phyloP scores from a whole-genome alignment of 64 coral and sea anemone genomes.

The Anthopleura sola region DNA sequence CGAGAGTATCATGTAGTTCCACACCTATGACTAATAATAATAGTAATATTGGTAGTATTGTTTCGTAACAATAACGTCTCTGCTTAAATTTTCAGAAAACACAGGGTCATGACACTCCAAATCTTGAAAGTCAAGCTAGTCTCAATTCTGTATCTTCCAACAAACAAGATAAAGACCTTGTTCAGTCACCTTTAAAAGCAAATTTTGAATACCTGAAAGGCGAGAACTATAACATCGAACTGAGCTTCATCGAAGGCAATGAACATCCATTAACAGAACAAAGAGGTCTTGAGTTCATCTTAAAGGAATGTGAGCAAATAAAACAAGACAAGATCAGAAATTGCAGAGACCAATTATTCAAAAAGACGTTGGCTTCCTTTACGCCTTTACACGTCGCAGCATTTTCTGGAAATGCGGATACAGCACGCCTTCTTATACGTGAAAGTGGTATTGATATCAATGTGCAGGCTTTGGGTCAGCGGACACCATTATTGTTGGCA shows the following conservation, averaged over 20 bases:
- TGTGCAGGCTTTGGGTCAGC: slow-evolving; percentile 35
- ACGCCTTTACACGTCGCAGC: slow-evolving; percentile 66
- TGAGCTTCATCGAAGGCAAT: neutral
- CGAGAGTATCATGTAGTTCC: too few species aligned
- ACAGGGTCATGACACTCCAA: neutral
- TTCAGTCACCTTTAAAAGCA: neutral
- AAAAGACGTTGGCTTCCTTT: slow-evolving; percentile 27
- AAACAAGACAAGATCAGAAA: slow-evolving; percentile 14
- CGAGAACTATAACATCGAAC: slow-evolving; percentile 11
- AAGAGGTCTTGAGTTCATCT: neutral
- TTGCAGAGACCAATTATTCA: slow-evolving; percentile 5
- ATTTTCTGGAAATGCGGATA: slow-evolving; percentile 23
- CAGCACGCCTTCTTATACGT: slow-evolving; percentile 38
- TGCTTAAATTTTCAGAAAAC: neutral
- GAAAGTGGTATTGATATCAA: slow-evolving; percentile 41
- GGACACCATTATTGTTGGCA: slow-evolving; percentile 68
- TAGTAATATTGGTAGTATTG: too few species aligned
- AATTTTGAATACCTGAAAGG: neutral
- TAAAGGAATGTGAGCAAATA: slow-evolving; percentile 2
- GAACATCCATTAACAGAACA: neutral
- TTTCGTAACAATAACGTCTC: neutral
- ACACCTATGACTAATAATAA: too few species aligned
- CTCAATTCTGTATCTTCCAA: slow-evolving; percentile 3
- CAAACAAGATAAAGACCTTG: slow-evolving; percentile 5
- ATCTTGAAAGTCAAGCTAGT: neutral